These are phyloP conservation scores for Rhogogaster chlorosoma DNA, from an alignment of 2,888 invertebrate species.

Conservation along the genomic window DNA sequence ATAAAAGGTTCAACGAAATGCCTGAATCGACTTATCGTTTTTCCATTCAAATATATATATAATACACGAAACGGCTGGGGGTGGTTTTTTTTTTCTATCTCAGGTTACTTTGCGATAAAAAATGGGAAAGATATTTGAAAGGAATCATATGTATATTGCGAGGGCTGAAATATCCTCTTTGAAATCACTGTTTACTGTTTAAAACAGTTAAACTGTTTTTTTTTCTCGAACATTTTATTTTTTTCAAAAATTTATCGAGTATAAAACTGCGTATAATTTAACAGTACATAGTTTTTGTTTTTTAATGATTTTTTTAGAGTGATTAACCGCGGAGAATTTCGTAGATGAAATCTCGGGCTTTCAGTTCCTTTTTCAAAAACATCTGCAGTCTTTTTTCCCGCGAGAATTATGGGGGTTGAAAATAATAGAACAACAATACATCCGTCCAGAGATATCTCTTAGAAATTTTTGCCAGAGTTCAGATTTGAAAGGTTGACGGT, in stretches of 20 bases:
- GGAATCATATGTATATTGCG: not conserved
- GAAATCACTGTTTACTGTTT: not conserved
- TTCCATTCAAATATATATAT: not conserved
- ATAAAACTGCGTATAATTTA: not conserved
- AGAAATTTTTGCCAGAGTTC: not conserved
- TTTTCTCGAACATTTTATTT: not conserved
- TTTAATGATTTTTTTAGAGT: not conserved
- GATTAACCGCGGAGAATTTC: not conserved
- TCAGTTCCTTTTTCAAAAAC: not conserved
- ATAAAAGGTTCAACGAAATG: not conserved
- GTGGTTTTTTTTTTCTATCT: not conserved
- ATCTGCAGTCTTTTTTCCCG: not conserved
- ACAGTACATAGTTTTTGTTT: not conserved
- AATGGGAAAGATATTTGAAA: not conserved
- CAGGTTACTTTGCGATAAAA: not conserved
- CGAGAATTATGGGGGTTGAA: not conserved
- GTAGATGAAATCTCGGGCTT: not conserved
- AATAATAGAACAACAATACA: not conserved
- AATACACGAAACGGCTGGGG: not conserved
- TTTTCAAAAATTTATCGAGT: not conserved
- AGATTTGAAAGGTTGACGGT: not conserved
- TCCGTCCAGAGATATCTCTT: not conserved
- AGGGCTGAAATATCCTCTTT: not conserved
- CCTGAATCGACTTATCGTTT: not conserved
- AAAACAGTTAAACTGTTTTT: too few relatives aligned